Evolutionary conservation across 2,888 invertebrate genomes (phyloP).

Genomic region (Cheilosia urbana): DNA sequence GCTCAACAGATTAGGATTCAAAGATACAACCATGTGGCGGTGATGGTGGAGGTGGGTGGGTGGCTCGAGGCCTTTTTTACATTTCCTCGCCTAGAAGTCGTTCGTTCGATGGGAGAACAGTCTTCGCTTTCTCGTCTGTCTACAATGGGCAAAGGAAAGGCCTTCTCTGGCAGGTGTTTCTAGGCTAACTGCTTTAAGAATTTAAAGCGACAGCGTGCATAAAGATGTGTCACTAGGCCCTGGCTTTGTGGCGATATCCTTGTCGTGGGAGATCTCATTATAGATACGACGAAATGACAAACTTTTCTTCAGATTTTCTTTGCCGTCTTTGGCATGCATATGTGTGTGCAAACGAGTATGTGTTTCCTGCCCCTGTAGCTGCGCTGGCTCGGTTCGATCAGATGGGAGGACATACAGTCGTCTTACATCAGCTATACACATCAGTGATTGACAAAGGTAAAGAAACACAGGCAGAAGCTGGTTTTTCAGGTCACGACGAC

Average conservation of each 20-base stretch:
- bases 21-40: slow-evolving; percentile 59
- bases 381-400: slow-evolving; percentile 47
- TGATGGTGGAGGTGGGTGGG: slow-evolving; percentile 9
- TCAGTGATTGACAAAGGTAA: slow-evolving; percentile 49
- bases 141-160: slow-evolving; percentile 8
- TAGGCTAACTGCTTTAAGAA: slow-evolving; percentile 59
- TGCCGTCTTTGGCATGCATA: background rate
- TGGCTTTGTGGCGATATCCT: slow-evolving; percentile 68
- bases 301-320: slow-evolving; percentile 59
- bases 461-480: slow-evolving; percentile 16
- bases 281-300: slow-evolving; percentile 72
- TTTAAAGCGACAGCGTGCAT: slow-evolving; percentile 52
- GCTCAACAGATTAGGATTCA: slow-evolving; percentile 70
- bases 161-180: slow-evolving; percentile 54
- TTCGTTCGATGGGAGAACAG: slow-evolving; percentile 35
- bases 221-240: slow-evolving; percentile 54
- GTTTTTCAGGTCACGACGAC: slow-evolving; percentile 61
- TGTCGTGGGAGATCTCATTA: slow-evolving; percentile 73
- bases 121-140: background rate
- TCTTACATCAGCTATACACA: slow-evolving; percentile 60
- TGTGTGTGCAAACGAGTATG: slow-evolving; percentile 3
- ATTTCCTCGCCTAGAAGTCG: slow-evolving; percentile 30
- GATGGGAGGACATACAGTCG: slow-evolving; percentile 35
- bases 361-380: slow-evolving; percentile 35
- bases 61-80: slow-evolving; percentile 50